Base-by-base conservation (phyloP, 2,888 invertebrate species). In the Eudasyphora cyanicolor region DNA sequence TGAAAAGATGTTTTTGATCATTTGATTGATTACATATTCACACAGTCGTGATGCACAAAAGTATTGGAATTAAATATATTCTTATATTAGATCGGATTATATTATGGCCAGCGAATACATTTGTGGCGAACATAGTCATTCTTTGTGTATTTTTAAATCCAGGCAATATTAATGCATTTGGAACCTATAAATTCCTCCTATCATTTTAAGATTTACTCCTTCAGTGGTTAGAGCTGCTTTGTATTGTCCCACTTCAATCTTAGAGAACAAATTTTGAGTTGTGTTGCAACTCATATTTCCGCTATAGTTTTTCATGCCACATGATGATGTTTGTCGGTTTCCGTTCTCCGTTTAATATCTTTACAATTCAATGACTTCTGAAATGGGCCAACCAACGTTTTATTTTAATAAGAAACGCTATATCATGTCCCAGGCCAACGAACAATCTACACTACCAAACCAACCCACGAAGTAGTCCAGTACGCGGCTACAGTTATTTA, bases 291-390 rank as follows among this genome's bases (percentile, higher is more conserved):
- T 67, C 42, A 67, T 42, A 42, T 67, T 67, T 67, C 67, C 67
- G 67, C 14, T 4, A 42, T 42, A 42, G 67, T 67, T 67, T 24
- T 24, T 57, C 14, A 1, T 24, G 24, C 19, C 10, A n/a, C 19
- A 3, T 8, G 45, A 3, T 45, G 45, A 38, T 6, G 60, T 29
- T 38, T 70, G 27, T 81, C 79, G 78, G 79, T 82, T 85, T 86
- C 85, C 82, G 81, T 76, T 82, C 62, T 64, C n/a, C n/a, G 42
- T 73, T 71, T 79, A 83, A 82, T 85, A 82, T 86, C 84, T 86
- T 85, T 86, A 79, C 86, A 82, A 86, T 86, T 85, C 82, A 85
- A 84, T 86, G 86, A 84, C 82, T 86, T 79, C 78, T 82, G 79
- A 79, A 85, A 85, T 49, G 79, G 79, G 77, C 73, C 76, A 76